phyloP scores from a whole-genome alignment of 2,113 vertebrate genomes.

The Holacanthus passer region DNA sequence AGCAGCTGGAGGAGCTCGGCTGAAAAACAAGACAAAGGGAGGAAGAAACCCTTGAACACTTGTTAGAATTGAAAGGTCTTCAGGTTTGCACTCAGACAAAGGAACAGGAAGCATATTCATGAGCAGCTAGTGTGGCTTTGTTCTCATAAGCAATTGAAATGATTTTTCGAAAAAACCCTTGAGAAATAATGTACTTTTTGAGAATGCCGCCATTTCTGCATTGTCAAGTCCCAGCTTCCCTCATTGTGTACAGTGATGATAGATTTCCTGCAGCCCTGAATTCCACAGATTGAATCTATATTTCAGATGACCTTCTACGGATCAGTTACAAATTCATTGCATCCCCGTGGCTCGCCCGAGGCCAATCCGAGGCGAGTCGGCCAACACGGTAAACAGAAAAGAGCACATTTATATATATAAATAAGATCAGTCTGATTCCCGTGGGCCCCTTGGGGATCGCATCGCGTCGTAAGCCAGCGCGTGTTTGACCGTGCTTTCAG shows the following conservation, averaged over 20 bases:
- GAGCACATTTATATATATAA: background rate
- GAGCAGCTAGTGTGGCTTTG: background rate
- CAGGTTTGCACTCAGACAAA: background rate
- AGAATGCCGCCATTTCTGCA: background rate
- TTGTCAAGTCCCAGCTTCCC: background rate
- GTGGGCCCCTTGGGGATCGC: background rate
- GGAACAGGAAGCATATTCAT: background rate
- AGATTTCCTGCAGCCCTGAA: background rate
- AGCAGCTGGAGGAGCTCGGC: background rate
- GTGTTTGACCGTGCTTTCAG: background rate
- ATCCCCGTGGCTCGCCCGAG: background rate
- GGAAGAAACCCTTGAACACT: background rate
- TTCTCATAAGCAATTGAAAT: background rate
- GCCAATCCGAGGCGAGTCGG: background rate
- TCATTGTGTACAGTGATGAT: background rate
- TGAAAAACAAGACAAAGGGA: slow-evolving; percentile 1
- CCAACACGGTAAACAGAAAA: slow-evolving; percentile 14
- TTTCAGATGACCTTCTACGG: background rate
- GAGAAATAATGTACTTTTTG: background rate
- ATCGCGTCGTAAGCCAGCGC: background rate
- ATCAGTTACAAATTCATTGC: slow-evolving; percentile 13
- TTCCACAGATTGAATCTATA: slow-evolving; percentile 13
- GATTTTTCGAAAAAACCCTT: background rate
- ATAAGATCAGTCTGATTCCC: background rate
- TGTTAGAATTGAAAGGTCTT: background rate